Conservation (phyloP, 2,888 invertebrate species). For the Drosophila atripex region DNA sequence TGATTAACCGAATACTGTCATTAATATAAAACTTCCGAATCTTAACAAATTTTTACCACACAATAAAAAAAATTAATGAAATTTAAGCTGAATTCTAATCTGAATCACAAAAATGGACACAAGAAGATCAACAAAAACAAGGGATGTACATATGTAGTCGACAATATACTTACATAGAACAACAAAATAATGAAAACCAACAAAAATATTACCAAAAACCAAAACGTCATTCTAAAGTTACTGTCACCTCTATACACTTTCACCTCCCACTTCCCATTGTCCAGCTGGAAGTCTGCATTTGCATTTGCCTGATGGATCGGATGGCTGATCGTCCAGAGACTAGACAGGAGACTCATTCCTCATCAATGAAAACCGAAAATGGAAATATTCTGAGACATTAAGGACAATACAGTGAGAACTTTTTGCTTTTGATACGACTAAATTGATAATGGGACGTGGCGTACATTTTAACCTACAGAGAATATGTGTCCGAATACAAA, state of each 20-base stretch:
- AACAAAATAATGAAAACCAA: conserved; percentile 1
- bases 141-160: conserved; percentile 75
- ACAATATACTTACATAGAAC: conserved; percentile 61
- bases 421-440: conserved; percentile 65
- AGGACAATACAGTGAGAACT: conserved; percentile 68
- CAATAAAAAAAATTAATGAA: not conserved
- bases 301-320: conserved; percentile 11
- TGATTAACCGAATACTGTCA: conserved; percentile 49
- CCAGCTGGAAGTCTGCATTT: conserved; percentile 17
- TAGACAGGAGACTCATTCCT: conserved; percentile 30
- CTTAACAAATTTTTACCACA: conserved; percentile 36
- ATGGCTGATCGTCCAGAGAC: conserved; percentile 12
- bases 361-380: conserved; percentile 39
- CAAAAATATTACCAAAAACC: conserved; percentile 8
- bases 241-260: conserved; percentile 24
- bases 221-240: conserved; percentile 13
- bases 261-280: conserved; percentile 42
- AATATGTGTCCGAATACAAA: conserved; percentile 56
- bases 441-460: conserved; percentile 45
- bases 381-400: conserved; percentile 71
- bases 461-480: conserved; percentile 51
- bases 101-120: conserved; percentile 56
- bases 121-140: conserved; percentile 67
- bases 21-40: conserved; percentile 49
- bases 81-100: conserved; percentile 42